phyloP scores from a whole-genome alignment of 2,888 invertebrate genomes.

The Strigamia crassipes region DNA sequence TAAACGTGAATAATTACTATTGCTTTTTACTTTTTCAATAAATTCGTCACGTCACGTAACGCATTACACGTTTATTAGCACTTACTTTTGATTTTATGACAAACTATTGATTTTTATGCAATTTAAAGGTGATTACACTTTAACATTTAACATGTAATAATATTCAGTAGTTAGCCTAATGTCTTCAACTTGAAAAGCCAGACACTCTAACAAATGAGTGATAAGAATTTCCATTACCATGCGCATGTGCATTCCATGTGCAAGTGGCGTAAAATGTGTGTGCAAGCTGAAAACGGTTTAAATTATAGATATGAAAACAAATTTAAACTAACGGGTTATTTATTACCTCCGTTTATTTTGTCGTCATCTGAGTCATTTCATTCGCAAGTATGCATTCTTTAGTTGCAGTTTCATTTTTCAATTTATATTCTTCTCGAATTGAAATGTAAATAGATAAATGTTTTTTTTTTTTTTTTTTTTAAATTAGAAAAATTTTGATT shows the following conservation, averaged over 20 bases:
- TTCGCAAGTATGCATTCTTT: constrained; percentile 11
- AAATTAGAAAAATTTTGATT: no score
- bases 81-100: not conserved
- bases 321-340: constrained; percentile 28
- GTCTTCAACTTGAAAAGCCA: constrained; percentile 39
- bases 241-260: constrained; percentile 38
- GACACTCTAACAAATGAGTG: constrained; percentile 40
- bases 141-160: not conserved
- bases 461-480: no score
- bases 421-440: not conserved
- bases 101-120: not conserved
- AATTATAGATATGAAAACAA: constrained; percentile 42
- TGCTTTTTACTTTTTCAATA: no score
- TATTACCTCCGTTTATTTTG: constrained; percentile 35
- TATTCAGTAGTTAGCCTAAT: constrained; percentile 22
- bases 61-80: no score
- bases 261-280: constrained; percentile 39
- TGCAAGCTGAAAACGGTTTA: constrained; percentile 36
- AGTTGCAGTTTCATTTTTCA: not conserved
- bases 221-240: constrained; percentile 38
- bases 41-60: no score
- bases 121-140: constrained; percentile 11
- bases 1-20: no score
- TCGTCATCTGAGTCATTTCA: constrained; percentile 32
- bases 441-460: constrained; percentile 27